A percentile compares a stretch with the other conserved stretches of the same genome.
Conservation (phyloP, 1,140 invertebrate genomes). For the Rhysida immarginata region DNA sequence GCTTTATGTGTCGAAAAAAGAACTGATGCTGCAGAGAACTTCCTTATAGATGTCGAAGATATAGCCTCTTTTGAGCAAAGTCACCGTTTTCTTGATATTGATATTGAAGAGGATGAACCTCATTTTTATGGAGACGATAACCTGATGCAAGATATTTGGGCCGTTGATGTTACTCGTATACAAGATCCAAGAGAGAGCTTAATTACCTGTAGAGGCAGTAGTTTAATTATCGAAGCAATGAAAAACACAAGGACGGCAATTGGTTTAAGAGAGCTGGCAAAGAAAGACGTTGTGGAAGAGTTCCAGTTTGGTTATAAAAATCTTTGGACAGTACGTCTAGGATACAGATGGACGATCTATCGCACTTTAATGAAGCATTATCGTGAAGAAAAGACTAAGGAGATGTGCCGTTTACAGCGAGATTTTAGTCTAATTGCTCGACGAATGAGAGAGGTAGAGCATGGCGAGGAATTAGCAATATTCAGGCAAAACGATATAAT, state of each 20-base stretch:
- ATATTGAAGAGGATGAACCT: too few relatives aligned
- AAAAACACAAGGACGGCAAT: neutral
- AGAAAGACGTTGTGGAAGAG: neutral
- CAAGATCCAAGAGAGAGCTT: neutral
- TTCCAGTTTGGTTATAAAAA: too few relatives aligned
- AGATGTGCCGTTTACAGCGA: neutral
- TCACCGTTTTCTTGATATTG: neutral
- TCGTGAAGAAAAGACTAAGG: neutral
- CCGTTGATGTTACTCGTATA: neutral
- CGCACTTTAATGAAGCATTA: neutral
- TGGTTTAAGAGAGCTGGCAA: neutral
- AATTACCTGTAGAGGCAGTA: neutral
- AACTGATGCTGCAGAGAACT: too few relatives aligned
- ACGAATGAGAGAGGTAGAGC: slow-evolving; percentile 11
- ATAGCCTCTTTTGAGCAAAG: neutral
- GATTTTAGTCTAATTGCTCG: slow-evolving; percentile 6
- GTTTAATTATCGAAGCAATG: neutral
- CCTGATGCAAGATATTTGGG: neutral
- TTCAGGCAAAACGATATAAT: too few relatives aligned
- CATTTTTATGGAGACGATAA: neutral
- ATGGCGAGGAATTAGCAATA: slow-evolving; percentile 13
- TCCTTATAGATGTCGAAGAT: neutral
- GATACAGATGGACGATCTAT: slow-evolving; percentile 2
- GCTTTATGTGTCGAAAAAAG: neutral
- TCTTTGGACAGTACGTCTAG: neutral